Percentiles rank a stretch among this genome's conserved stretches.
phyloP scores from a whole-genome alignment of 2,113 vertebrate species.

The Toxostoma redivivum region DNA sequence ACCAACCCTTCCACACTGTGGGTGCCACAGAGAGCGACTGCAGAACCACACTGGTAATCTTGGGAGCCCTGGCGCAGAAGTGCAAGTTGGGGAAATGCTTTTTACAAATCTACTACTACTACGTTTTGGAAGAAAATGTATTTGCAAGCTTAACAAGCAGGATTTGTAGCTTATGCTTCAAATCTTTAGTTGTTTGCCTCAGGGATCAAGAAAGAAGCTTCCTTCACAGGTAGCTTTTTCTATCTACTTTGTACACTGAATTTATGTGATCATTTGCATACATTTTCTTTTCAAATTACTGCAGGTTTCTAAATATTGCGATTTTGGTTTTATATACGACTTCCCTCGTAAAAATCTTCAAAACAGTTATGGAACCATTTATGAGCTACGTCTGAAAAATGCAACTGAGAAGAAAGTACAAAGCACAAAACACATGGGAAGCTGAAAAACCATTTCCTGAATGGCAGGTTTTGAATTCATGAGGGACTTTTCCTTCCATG shows the following conservation, averaged over 20 bases:
- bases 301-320: neutral
- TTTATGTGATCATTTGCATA: neutral
- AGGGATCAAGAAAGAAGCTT: neutral
- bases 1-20: neutral
- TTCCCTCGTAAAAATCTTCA: neutral
- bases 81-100: neutral
- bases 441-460: neutral
- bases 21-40: rapidly evolving
- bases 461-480: neutral
- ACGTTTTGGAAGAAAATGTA: rapidly evolving
- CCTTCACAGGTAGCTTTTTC: neutral
- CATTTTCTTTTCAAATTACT: neutral
- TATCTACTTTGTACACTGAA: neutral
- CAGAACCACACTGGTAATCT: rapidly evolving
- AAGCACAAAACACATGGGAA: neutral
- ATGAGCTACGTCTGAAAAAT: neutral
- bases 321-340: neutral
- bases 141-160: neutral
- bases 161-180: neutral
- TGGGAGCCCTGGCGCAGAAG: neutral
- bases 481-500: neutral
- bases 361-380: neutral
- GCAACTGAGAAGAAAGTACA: neutral
- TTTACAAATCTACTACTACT: neutral
- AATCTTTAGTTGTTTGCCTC: neutral